phyloP scores from a whole-genome alignment of 2,888 invertebrate genomes.

The Catocala sponsa region DNA sequence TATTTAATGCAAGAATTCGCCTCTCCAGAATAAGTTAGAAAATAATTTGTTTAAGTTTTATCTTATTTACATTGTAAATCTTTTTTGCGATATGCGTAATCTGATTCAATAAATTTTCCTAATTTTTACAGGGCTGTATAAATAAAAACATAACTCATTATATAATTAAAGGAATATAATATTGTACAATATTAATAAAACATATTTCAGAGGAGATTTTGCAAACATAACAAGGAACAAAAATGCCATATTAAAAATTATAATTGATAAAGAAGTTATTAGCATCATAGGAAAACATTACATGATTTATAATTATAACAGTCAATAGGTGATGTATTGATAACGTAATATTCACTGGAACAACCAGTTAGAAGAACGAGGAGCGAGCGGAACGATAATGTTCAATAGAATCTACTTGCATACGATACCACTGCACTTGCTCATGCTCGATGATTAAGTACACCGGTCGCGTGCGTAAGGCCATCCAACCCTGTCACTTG shows the following conservation, averaged over 20 bases:
- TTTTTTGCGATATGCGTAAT: conserved; percentile 77
- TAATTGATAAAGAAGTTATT: conserved; percentile 64
- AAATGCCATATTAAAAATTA: conserved; percentile 61
- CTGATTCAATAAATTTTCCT: conserved; percentile 76
- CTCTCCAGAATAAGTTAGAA: conserved; percentile 71
- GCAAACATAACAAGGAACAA: conserved; percentile 86
- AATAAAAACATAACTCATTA: conserved; percentile 79
- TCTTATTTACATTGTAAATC: conserved; percentile 76
- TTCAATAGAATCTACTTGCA: conserved; percentile 48
- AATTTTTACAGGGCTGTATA: conserved; percentile 72
- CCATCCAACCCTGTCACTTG: conserved; percentile 73
- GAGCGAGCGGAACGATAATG: conserved; percentile 48
- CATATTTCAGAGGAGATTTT: conserved; percentile 71
- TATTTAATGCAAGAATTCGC: conserved; percentile 51
- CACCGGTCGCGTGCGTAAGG: conserved; percentile 65
- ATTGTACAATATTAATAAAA: conserved; percentile 77
- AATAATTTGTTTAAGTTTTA: conserved; percentile 70
- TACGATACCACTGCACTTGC: conserved; percentile 59
- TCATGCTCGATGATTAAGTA: conserved; percentile 59
- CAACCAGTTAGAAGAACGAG: conserved; percentile 41
- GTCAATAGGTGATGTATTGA: conserved; percentile 61
- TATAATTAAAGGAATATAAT: conserved; percentile 66
- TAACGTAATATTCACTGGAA: conserved; percentile 48
- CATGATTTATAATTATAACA: conserved; percentile 47
- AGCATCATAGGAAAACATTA: conserved; percentile 78